phyloP scores from a whole-genome alignment of 1,140 invertebrate species.

The Dysdera silvatica region DNA sequence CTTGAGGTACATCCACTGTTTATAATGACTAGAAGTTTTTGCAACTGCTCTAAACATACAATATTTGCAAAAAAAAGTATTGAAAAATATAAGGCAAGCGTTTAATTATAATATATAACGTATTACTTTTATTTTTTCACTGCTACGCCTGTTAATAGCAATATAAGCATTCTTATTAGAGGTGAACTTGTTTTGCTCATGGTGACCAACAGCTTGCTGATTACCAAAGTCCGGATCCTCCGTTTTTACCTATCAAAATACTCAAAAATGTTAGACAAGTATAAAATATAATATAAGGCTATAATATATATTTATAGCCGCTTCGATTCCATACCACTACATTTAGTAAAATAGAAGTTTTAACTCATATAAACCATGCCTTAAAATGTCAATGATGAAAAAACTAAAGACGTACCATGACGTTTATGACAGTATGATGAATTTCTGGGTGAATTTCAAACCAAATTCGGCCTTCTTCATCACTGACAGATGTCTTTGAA shows the following conservation, averaged over 20 bases:
- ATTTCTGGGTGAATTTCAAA: conserved; percentile 14
- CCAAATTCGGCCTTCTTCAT: conserved; percentile 18
- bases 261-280: background rate
- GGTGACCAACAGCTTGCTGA: background rate
- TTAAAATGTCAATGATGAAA: background rate
- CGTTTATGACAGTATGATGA: background rate
- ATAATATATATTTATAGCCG: background rate
- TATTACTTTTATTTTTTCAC: conserved; percentile 7
- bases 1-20: background rate
- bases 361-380: background rate
- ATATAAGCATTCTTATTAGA: conserved; percentile 6
- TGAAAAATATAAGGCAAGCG: background rate
- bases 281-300: background rate
- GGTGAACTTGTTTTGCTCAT: conserved; percentile 1
- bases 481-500: background rate
- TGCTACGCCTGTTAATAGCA: conserved; percentile 12
- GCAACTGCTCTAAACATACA: background rate
- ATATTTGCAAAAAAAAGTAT: background rate
- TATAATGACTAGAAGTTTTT: background rate
- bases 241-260: conserved; percentile 3
- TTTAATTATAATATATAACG: background rate
- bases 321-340: background rate
- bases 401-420: conserved; percentile 12
- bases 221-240: background rate
- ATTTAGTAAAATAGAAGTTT: background rate